phyloP scores from a whole-genome alignment of 2,888 invertebrate species.

The Drosophila mulleri region DNA sequence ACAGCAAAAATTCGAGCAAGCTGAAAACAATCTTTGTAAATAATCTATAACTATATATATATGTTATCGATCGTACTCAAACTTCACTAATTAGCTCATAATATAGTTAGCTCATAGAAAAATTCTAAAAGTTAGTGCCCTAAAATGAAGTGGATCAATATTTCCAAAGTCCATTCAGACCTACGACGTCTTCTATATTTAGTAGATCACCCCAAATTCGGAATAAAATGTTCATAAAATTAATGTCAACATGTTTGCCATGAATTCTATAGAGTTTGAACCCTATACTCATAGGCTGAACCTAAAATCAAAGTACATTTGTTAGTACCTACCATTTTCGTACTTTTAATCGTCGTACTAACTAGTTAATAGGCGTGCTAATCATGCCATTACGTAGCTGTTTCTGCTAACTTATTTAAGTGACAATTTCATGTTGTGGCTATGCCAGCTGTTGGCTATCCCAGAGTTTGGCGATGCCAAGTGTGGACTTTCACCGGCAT shows the following conservation, averaged over 20 bases:
- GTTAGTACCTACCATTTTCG: too few relatives aligned
- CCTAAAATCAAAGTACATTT: not conserved
- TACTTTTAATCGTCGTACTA: not conserved
- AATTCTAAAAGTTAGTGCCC: too few relatives aligned
- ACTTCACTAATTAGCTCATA: not conserved
- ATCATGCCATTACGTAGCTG: not conserved
- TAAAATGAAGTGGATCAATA: not conserved
- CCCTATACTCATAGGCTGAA: too few relatives aligned
- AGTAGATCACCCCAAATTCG: not conserved
- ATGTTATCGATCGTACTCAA: not conserved
- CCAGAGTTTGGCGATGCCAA: slow-evolving; percentile 34
- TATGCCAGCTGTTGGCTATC: slow-evolving; percentile 43
- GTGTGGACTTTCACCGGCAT: slow-evolving; percentile 64
- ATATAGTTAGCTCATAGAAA: too few relatives aligned
- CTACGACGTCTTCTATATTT: not conserved
- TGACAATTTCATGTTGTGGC: slow-evolving; percentile 26
- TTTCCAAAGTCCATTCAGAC: not conserved
- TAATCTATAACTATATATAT: not conserved
- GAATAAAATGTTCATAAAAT: not conserved
- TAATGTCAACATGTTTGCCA: not conserved
- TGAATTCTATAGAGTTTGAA: not conserved
- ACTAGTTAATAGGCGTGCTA: not conserved
- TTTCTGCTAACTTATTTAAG: slow-evolving; percentile 19
- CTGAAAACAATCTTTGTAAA: not conserved
- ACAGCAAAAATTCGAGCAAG: not conserved